Percentiles rank a stretch among this genome's conserved stretches.
These are phyloP conservation scores for Drosophila borealis DNA, from an alignment of 2,888 invertebrate genomes.

Conservation along the genomic window DNA sequence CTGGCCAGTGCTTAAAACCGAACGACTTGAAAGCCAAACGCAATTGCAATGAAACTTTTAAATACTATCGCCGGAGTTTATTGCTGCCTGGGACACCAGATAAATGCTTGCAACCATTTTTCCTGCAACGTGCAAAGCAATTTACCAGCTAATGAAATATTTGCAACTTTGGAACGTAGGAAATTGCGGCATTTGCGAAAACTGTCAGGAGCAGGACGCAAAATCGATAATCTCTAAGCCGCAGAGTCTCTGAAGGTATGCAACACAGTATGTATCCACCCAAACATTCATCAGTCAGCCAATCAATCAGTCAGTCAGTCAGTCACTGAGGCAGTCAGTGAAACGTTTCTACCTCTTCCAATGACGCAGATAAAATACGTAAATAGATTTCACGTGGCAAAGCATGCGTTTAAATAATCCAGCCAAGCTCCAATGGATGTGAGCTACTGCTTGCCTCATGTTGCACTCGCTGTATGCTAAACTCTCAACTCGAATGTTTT, in stretches of 20 bases:
- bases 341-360: conserved; percentile 27
- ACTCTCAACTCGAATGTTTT: not conserved
- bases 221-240: conserved; percentile 35
- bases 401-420: conserved; percentile 62
- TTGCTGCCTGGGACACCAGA: conserved; percentile 4
- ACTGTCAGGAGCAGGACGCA: conserved; percentile 42
- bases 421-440: conserved; percentile 19
- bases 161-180: conserved; percentile 13
- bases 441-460: conserved; percentile 25
- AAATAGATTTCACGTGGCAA: conserved; percentile 56
- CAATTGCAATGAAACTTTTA: conserved; percentile 29
- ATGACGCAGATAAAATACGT: conserved; percentile 54
- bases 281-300: conserved; percentile 3
- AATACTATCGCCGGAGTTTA: not conserved
- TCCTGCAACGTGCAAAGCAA: conserved; percentile 16
- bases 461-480: conserved; percentile 4
- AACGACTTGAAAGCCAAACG: conserved; percentile 26
- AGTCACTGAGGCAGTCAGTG: conserved; percentile 5
- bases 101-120: conserved; percentile 11
- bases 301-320: conserved; percentile 3
- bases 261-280: conserved; percentile 28
- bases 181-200: conserved; percentile 15
- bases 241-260: conserved; percentile 29
- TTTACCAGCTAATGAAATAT: conserved; percentile 26
- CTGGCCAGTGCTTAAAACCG: conserved; percentile 19